phyloP scores from a whole-genome alignment of 2,888 invertebrate genomes.

The Clivina fossor region DNA sequence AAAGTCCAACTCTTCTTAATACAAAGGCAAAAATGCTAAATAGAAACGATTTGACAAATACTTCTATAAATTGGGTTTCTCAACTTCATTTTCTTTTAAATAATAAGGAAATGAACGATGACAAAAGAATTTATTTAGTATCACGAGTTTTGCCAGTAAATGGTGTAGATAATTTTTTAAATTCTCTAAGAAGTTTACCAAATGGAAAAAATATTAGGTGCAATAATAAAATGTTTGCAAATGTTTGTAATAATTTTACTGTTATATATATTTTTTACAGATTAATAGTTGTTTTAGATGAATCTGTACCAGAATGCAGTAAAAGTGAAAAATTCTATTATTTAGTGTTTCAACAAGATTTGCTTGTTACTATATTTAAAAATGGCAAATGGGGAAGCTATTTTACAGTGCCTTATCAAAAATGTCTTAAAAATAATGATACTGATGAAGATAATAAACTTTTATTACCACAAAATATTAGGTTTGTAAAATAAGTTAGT shows the following conservation, averaged over 20 bases:
- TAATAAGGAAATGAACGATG: not conserved
- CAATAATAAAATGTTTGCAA: not conserved
- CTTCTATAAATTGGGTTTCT: conserved; percentile 1
- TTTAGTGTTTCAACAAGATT: conserved; percentile 67
- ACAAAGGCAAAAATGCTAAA: not conserved
- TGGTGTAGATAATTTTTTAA: conserved; percentile 28
- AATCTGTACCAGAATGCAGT: conserved; percentile 64
- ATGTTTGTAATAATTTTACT: conserved; percentile 1
- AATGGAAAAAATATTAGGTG: too few species aligned
- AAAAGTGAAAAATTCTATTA: conserved; percentile 64
- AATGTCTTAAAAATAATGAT: too few species aligned
- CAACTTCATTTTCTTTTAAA: conserved; percentile 1
- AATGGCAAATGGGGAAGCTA: conserved; percentile 51
- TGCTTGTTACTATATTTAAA: conserved; percentile 76
- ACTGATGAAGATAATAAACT: too few species aligned
- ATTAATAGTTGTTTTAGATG: conserved; percentile 63
- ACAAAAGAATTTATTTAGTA: conserved; percentile 20
- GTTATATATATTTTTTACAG: conserved; percentile 17
- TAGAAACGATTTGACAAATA: not conserved
- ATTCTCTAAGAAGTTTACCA: conserved; percentile 27
- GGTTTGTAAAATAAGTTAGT: too few species aligned
- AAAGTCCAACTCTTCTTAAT: not conserved
- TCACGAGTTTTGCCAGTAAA: conserved; percentile 17
- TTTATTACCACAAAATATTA: too few species aligned
- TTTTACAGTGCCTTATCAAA: too few species aligned